These are phyloP conservation scores for Proales similis DNA, from an alignment of 1,140 invertebrate genomes.

Conservation along the genomic window DNA sequence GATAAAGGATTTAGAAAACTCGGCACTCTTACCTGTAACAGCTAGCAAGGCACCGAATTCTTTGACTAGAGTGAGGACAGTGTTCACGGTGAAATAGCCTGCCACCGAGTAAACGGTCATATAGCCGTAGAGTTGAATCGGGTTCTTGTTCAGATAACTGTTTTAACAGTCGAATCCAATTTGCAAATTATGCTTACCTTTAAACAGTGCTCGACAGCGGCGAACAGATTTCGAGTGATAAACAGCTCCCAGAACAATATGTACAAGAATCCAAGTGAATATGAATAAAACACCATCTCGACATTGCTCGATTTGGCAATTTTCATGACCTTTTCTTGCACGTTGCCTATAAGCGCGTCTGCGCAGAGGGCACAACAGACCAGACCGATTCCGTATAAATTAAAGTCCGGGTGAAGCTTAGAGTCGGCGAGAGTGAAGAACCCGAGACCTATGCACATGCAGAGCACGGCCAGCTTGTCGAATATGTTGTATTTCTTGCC, in stretches of 20 bases:
- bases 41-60: conserved; percentile 79
- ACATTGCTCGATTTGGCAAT: not conserved
- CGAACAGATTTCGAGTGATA: conserved; percentile 65
- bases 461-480: conserved; percentile 8
- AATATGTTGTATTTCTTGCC: conserved; percentile 28
- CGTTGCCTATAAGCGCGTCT: conserved; percentile 88
- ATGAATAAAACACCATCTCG: conserved; percentile 34
- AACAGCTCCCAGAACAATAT: conserved; percentile 66
- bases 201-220: conserved; percentile 69
- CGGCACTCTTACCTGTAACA: conserved; percentile 61
- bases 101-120: conserved; percentile 68
- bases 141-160: conserved; percentile 2
- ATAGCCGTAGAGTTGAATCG: conserved; percentile 9
- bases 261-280: conserved; percentile 54
- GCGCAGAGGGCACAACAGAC: conserved; percentile 78
- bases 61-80: conserved; percentile 77
- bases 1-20: not conserved
- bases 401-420: conserved; percentile 31
- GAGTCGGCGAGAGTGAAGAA: conserved; percentile 30
- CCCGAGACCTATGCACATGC: conserved; percentile 38
- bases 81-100: conserved; percentile 83
- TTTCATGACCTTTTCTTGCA: conserved; percentile 88
- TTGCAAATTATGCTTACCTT: conserved; percentile 58
- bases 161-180: not conserved
- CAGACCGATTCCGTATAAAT: conserved; percentile 63